Base-by-base conservation (phyloP, 2,888 invertebrate genomes). In the Amiota minor region DNA sequence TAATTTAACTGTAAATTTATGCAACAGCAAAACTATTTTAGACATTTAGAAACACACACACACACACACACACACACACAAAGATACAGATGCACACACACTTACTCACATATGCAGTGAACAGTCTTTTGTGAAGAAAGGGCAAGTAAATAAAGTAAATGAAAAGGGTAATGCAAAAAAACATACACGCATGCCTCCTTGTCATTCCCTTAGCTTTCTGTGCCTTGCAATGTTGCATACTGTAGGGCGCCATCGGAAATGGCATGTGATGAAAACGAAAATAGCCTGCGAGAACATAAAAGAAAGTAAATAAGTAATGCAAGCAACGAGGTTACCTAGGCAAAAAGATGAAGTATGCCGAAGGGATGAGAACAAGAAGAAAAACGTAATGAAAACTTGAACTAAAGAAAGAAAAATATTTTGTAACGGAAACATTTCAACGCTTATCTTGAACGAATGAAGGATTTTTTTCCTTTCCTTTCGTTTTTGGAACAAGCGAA, bases 341-440 rank as follows among this genome's bases (percentile, higher is more conserved):
- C 10, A 16, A 45, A 45, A 8, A 64, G 14, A 14, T 62, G n/a
- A 35, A 9, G 14, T 35, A 11, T n/a, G 35, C 62, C 35, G 12
- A 35, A 35, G 9, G 47, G 47, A 67, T 0, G 4, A 35, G 35
- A 35, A 35, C 35, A 11, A 53, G 55, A 9, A 68, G 46, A 23
- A 61, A 67, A 50, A 72, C 53, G 45, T 68, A 35, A 35, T 35
- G 35, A 35, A 35, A 35, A 35, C 35, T 35, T 35, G 6, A 35
- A 35, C 35, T 35, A 35, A 35, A 23, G 56, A 56, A 59, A 62
- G 61, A 70, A 69, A 70, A 74, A 75, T 71, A 75, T 77, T 79
- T 72, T 77, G 76, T 62, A 71, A 61, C 78, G 75, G 77, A 79
- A 84, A 82, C 82, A 79, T 84, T 85, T 79, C 72, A 76, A 75